A percentile compares a stretch with the other conserved stretches of the same genome.
These are phyloP conservation scores for Amphibalanus amphitrite DNA, from an alignment of 1,140 invertebrate species.

Conservation along the genomic window DNA sequence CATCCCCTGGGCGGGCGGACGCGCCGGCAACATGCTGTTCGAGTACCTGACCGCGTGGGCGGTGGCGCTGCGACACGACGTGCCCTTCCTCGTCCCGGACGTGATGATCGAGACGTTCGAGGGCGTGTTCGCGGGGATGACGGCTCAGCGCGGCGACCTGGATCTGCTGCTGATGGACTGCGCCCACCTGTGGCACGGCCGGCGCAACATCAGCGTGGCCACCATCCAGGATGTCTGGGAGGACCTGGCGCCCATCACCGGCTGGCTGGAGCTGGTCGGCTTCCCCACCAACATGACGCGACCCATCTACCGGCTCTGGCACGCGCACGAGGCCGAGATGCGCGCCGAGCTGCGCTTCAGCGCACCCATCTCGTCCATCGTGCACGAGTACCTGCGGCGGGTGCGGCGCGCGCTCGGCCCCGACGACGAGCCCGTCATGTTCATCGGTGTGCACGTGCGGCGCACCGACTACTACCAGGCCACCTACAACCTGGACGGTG, in stretches of 20 bases:
- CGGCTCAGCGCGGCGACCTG: neutral
- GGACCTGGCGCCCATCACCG: neutral
- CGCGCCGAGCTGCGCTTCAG: neutral
- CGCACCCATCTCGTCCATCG: neutral
- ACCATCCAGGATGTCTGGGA: neutral
- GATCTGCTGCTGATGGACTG: neutral
- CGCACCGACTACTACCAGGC: slow-evolving; percentile 39
- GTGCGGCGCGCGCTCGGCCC: neutral
- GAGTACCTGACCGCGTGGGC: neutral
- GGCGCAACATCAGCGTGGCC: neutral
- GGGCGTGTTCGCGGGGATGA: neutral
- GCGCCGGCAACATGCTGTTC: neutral
- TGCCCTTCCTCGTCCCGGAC: neutral
- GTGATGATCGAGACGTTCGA: neutral
- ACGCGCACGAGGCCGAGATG: neutral
- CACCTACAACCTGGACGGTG: slow-evolving; percentile 30
- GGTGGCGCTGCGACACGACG: neutral
- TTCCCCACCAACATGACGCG: neutral
- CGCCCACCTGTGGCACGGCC: neutral
- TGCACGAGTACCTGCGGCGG: neutral
- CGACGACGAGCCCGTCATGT: slow-evolving; percentile 15
- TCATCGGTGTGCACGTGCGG: slow-evolving; percentile 39
- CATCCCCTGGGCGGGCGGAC: neutral
- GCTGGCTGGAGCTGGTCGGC: neutral
- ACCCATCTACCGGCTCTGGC: neutral